Conservation (phyloP, 2,797 vertebrate species). For the Pogoniulus pusillus region DNA sequence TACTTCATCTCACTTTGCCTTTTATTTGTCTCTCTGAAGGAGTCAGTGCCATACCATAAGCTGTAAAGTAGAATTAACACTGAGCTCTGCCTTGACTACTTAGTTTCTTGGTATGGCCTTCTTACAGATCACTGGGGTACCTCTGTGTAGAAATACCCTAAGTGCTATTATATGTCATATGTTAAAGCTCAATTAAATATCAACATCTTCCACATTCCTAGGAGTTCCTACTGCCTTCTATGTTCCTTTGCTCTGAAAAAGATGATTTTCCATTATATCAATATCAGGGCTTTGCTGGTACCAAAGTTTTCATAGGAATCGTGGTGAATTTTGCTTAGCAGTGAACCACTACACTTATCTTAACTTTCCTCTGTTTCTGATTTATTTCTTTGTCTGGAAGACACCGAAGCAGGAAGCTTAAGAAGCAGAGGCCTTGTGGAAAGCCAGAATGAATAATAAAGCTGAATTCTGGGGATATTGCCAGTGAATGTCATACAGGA, state of each 20-base stretch:
- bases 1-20: conserved; percentile 32
- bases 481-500: conserved; percentile 39
- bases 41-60: not conserved
- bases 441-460: conserved; percentile 43
- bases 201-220: not conserved
- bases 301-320: not conserved
- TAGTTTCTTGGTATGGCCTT: conserved; percentile 19
- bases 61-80: conserved; percentile 16
- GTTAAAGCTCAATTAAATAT: conserved; percentile 6
- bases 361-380: not conserved
- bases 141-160: not conserved
- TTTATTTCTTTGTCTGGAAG: conserved; percentile 40
- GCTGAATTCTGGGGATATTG: conserved; percentile 56
- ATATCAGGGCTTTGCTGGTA: not conserved
- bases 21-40: conserved; percentile 31
- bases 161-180: not conserved
- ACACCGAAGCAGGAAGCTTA: not conserved
- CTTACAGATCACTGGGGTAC: conserved; percentile 30
- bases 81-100: conserved; percentile 36
- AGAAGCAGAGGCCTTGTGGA: conserved; percentile 33
- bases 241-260: not conserved
- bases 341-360: not conserved
- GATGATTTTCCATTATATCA: not conserved
- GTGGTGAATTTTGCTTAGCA: not conserved
- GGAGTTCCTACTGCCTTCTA: not conserved